A percentile compares a stretch with the other conserved stretches of the same genome.
Conservation (phyloP, 2,113 vertebrate species). For the Mobula birostris region DNA sequence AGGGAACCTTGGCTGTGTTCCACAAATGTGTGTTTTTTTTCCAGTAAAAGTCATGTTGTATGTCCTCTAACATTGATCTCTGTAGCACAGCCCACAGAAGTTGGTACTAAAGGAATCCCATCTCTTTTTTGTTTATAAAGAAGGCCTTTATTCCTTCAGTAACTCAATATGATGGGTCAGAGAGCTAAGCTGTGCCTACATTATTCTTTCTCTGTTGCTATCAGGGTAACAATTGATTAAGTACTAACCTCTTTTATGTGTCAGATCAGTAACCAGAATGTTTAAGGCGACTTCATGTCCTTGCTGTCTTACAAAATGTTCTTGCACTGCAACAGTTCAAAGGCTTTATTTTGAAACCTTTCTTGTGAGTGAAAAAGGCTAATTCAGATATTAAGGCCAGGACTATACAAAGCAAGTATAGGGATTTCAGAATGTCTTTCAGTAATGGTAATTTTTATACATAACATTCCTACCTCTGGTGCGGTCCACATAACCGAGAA, state of each 20-base stretch:
- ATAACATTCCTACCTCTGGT: neutral
- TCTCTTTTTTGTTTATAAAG: neutral
- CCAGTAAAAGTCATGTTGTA: neutral
- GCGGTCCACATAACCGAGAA: neutral
- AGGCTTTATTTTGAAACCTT: neutral
- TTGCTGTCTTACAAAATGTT: constrained; percentile 30
- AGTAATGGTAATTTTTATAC: neutral
- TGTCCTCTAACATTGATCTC: neutral
- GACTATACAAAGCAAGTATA: neutral
- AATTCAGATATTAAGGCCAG: neutral
- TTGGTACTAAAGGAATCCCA: constrained; percentile 6
- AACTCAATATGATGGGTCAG: neutral
- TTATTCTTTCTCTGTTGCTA: neutral
- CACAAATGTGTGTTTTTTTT: neutral
- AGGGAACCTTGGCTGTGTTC: neutral
- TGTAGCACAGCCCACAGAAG: neutral
- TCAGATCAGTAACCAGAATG: neutral
- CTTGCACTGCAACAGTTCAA: neutral
- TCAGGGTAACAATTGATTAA: constrained; percentile 28
- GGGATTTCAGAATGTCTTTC: neutral
- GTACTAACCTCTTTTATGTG: constrained; percentile 3
- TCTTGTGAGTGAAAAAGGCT: neutral
- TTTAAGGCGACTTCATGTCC: neutral
- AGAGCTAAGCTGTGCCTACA: constrained; percentile 18
- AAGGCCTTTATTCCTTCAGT: neutral